A percentile compares a stretch with the other conserved stretches of the same genome.
Conservation (phyloP, 2,797 vertebrate genomes). For the Zalophus californianus region DNA sequence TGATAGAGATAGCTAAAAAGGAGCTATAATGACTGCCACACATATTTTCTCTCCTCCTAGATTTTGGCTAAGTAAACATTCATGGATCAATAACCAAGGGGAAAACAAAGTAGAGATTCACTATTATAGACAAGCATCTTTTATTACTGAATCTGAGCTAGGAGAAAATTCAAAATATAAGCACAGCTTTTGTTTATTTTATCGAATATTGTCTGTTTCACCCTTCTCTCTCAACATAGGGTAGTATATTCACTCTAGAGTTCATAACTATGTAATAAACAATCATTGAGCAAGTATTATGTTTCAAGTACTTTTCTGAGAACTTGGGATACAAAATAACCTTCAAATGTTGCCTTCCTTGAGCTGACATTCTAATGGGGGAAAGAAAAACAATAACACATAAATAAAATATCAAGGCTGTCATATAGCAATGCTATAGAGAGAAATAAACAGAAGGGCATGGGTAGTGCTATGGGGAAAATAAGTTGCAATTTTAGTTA, state of each 20-base stretch:
- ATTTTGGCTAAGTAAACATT: background rate
- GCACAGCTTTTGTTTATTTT: slow-evolving; percentile 4
- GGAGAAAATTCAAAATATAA: background rate
- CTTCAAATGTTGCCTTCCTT: background rate
- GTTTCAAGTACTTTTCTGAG: background rate
- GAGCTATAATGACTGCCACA: background rate
- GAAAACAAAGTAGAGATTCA: background rate
- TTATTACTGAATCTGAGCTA: background rate
- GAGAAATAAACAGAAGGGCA: background rate
- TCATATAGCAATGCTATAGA: background rate
- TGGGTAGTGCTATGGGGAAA: background rate
- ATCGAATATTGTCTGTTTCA: background rate
- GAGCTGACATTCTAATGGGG: background rate
- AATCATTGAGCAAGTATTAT: background rate
- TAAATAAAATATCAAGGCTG: background rate
- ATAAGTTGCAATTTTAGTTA: background rate
- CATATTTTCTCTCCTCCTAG: background rate
- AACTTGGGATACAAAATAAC: background rate
- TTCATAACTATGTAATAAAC: background rate
- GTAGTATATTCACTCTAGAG: background rate
- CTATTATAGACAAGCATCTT: background rate
- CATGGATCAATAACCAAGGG: background rate
- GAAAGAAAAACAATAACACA: background rate
- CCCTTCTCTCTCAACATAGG: background rate
- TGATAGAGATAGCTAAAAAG: background rate